Percentiles rank a stretch among this genome's conserved stretches.
These are phyloP conservation scores for Theretra japonica DNA, from an alignment of 2,888 invertebrate species.

Conservation along the genomic window DNA sequence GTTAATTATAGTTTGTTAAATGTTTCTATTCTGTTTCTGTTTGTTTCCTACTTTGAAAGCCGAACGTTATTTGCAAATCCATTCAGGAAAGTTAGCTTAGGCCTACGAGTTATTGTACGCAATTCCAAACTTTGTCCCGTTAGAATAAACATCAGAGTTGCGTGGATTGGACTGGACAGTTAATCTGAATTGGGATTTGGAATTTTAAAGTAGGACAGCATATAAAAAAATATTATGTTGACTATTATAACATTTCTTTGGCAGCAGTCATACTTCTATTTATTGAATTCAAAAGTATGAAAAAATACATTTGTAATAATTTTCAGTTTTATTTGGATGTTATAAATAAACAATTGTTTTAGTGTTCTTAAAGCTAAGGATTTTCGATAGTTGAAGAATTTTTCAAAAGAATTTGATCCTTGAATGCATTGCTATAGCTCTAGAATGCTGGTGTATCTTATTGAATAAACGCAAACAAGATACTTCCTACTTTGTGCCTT, in stretches of 20 bases:
- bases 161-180: neutral
- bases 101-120: neutral
- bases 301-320: too few species aligned
- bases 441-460: neutral
- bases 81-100: conserved; percentile 38
- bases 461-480: conserved; percentile 1
- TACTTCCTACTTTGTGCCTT: neutral
- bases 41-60: conserved; percentile 34
- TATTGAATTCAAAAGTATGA: too few species aligned
- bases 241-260: too few species aligned
- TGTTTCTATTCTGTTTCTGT: conserved; percentile 43
- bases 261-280: too few species aligned
- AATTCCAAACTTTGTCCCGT: neutral
- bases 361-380: neutral
- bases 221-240: neutral
- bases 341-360: too few species aligned
- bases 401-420: neutral
- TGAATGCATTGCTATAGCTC: neutral
- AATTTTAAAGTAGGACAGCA: neutral
- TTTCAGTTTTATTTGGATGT: too few species aligned
- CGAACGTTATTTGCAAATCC: conserved; percentile 48
- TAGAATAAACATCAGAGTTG: neutral
- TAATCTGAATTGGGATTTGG: neutral
- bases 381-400: neutral
- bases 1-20: conserved; percentile 47